Conservation (phyloP, 2,888 invertebrate genomes). For the Margaritifera margaritifera region DNA sequence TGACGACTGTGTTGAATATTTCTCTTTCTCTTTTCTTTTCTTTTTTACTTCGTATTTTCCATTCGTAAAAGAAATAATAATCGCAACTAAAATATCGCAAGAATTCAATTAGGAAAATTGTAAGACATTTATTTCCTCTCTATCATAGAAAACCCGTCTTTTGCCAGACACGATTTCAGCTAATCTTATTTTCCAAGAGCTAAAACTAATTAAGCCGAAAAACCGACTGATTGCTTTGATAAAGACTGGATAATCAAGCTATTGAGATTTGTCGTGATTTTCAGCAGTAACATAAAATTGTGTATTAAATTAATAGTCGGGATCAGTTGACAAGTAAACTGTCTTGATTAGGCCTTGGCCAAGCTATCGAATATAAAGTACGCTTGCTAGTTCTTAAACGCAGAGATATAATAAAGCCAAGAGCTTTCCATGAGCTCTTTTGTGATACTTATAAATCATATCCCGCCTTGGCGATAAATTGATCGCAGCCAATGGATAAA, state of each 20-base stretch:
- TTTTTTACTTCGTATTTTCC: no score
- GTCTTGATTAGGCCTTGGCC: slow-evolving; percentile 18
- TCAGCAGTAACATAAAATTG: slow-evolving; percentile 18
- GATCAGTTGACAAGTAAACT: slow-evolving; percentile 32
- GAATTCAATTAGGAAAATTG: neutral
- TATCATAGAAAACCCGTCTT: slow-evolving; percentile 7
- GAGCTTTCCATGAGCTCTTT: no score
- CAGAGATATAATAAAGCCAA: slow-evolving; percentile 37
- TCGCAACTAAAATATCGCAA: neutral
- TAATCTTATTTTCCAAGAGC: slow-evolving; percentile 42
- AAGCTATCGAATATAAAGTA: slow-evolving; percentile 32
- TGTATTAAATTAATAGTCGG: slow-evolving; percentile 38
- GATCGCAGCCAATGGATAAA: no score
- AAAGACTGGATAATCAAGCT: slow-evolving; percentile 25
- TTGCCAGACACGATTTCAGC: slow-evolving; percentile 26
- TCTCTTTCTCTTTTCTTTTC: no score
- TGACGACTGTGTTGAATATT: no score
- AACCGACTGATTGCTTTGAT: slow-evolving; percentile 40
- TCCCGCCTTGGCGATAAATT: no score
- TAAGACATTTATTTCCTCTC: neutral
- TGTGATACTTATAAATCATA: no score
- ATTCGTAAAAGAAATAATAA: neutral
- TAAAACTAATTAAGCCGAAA: slow-evolving; percentile 44
- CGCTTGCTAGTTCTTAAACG: slow-evolving; percentile 23
- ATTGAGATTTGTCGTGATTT: slow-evolving; percentile 35